These are phyloP conservation scores for Smutsia temminckii DNA, from an alignment of 2,797 vertebrate species.

Conservation along the genomic window DNA sequence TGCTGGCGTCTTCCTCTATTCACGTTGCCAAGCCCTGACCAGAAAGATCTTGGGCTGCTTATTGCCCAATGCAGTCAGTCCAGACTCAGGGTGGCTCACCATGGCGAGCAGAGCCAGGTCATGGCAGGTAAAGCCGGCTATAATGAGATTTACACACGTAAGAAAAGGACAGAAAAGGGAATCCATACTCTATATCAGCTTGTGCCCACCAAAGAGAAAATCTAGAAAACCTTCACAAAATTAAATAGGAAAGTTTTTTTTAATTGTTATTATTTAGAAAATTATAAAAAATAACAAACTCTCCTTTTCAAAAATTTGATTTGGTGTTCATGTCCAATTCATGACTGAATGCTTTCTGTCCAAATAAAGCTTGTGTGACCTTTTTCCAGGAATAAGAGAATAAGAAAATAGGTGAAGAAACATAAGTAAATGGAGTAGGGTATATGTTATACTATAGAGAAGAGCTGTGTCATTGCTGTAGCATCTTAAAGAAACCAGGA, in stretches of 20 bases:
- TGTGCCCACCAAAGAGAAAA: not conserved
- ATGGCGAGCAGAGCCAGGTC: not conserved
- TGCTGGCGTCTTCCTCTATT: constrained; percentile 62
- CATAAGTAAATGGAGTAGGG: not conserved
- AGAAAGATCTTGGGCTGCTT: constrained; percentile 71
- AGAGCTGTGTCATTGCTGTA: not conserved
- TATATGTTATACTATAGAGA: not conserved
- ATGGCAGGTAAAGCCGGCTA: not conserved
- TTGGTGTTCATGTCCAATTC: constrained; percentile 30
- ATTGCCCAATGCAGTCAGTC: constrained; percentile 54
- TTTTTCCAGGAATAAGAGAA: constrained; percentile 37
- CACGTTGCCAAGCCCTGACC: constrained; percentile 75
- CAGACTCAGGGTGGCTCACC: constrained; percentile 52
- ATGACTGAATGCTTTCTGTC: constrained; percentile 16
- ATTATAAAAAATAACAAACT: not conserved
- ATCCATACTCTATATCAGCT: not conserved
- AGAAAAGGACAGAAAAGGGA: not conserved
- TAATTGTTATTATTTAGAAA: constrained; percentile 17
- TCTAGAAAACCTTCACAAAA: constrained; percentile 17
- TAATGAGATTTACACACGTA: not conserved
- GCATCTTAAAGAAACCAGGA: not conserved
- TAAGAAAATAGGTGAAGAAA: not conserved
- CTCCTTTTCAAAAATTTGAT: not conserved
- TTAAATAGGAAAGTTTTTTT: not conserved
- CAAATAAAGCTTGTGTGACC: not conserved